Base-by-base conservation (phyloP, 2,113 vertebrate species). In the Bucco capensis region DNA sequence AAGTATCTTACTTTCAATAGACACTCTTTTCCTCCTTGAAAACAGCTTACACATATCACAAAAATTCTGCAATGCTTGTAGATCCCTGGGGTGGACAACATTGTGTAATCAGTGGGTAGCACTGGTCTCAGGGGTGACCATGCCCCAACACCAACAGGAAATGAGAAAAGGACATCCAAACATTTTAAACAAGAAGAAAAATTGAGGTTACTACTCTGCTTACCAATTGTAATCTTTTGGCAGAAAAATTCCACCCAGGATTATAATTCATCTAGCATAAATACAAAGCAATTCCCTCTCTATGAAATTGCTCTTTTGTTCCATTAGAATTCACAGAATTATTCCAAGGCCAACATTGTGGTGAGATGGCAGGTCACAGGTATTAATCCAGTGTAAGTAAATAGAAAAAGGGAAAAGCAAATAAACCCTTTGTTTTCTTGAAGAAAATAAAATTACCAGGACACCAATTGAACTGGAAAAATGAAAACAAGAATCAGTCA, bases 201-300 rank as follows among this genome's bases (percentile, higher is more conserved):
- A 90, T 40, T 94, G 80, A 86, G 74, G 61, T 92, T 25, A 1
- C 19, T 65, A n/a, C 14, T 81, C 16, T 91, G 49, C 66, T 70
- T 51, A 7, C 75, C 38, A 73, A 78, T n/a, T 47, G 42, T 35
- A 16, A 73, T 84, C 37, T 71, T 88, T 75, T 46, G 24, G 31
- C 30, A 83, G 61, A 86, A 70, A 56, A 35, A 12, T 13, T 46
- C 33, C 28, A 2, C 27, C 35, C 6, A 87, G 57, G 72, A 88
- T 89, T 85, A 87, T 77, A 94, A 91, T 89, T 86, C 35, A 70
- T 60, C 66, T 86, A 51, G n/a, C 58, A 61, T 79, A 90, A 92
- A 88, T 61, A 61, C 19, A 18, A 90, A n/a, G 57, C 83, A 93
- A 88, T 94, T 91, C 88, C 35, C 37, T 93, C 40, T 50, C 16